These are phyloP conservation scores for Formicarius rufipectus DNA, from an alignment of 2,113 vertebrate species.

Conservation along the genomic window DNA sequence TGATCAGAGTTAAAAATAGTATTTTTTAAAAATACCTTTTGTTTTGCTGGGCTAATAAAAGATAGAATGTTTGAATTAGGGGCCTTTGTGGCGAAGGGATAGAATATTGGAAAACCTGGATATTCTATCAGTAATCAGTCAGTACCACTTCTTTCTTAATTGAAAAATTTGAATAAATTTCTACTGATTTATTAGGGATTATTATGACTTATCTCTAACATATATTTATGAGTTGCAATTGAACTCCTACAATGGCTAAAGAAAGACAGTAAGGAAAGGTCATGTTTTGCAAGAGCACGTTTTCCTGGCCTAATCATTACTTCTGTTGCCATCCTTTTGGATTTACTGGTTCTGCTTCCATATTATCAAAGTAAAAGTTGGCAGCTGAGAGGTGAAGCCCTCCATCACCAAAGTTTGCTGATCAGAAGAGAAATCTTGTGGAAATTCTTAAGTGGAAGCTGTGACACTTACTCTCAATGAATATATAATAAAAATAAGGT, in stretches of 20 bases:
- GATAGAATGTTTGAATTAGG: not conserved
- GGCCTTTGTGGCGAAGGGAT: not conserved
- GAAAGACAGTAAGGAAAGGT: not conserved
- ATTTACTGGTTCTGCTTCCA: not conserved
- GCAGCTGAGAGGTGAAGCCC: not conserved
- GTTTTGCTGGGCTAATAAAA: not conserved
- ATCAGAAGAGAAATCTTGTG: not conserved
- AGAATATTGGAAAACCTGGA: not conserved
- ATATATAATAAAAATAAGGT: constrained; percentile 34
- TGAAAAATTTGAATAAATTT: not conserved
- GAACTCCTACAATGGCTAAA: not conserved
- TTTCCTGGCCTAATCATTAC: not conserved
- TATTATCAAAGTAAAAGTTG: not conserved
- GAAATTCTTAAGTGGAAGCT: not conserved
- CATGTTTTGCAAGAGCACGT: not conserved
- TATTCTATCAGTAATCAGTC: not conserved
- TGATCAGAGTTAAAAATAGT: not conserved
- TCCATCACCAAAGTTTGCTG: not conserved
- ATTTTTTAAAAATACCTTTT: too few species aligned
- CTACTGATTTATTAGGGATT: not conserved
- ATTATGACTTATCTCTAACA: not conserved
- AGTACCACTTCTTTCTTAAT: not conserved
- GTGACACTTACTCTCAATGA: not conserved
- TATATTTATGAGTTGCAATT: not conserved
- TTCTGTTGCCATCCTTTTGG: not conserved